Base-by-base conservation (phyloP, 2,797 vertebrate genomes). In the Intellagama lesueurii region DNA sequence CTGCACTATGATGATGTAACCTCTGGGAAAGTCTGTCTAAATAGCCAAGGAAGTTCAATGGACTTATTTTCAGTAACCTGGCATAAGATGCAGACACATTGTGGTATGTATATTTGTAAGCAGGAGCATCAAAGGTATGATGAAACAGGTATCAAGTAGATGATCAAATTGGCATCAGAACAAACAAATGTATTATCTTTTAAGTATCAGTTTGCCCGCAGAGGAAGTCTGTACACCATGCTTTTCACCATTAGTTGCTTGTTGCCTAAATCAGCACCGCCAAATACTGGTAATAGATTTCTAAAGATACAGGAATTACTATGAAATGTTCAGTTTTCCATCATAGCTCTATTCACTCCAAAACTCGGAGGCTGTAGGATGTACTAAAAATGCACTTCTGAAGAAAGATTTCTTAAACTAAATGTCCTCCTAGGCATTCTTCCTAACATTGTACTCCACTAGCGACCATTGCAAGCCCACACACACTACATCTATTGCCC, bases 291-390 rank as follows among this genome's bases (percentile, higher is more conserved):
- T 22, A 35, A 24, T 5, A 49, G 72, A 30, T 35, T 83, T 68
- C 66, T 76, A 76, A 44, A 35, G 22, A 83, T 30, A 66, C n/a
- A 88, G 82, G 24, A 83, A 83, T 88, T 68, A 83, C 14, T 76
- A 77, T 16, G 64, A 52, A 44, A 77, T 28, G 19, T 47, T 16
- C 35, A 75, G 7, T 66, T 75, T 75, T 75, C 69, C 3, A 47
- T n/a, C 73, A 11, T 3, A 24, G 8, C 26, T 52, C 16, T 49
- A 64, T 64, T 81, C 64, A 60, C n/a, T 81, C 56, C 80, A 35
- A 24, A 64, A 12, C n/a, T 66, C 60, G 4, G 1, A 24, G 80
- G 19, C 22, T 66, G 19, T 79, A 79, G 7, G 24, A 56, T 56
- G 52, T 56, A 56, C 52, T 56, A 56, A 56, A 56, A 7, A 56